These are phyloP conservation scores for Orius laevigatus DNA, from an alignment of 1,140 invertebrate genomes.

Conservation along the genomic window DNA sequence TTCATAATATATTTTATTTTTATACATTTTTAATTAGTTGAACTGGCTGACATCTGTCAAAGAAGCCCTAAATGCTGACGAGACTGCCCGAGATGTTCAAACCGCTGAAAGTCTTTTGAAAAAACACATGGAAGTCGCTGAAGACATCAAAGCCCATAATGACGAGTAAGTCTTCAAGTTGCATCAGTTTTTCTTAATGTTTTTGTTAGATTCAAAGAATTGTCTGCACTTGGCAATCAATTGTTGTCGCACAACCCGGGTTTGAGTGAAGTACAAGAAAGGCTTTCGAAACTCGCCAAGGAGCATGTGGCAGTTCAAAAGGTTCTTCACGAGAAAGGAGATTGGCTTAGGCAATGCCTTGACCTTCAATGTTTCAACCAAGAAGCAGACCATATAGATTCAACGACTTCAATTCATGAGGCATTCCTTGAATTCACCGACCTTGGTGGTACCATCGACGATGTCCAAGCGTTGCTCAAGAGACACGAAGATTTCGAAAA, in stretches of 20 bases:
- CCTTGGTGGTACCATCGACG: slow-evolving; percentile 78
- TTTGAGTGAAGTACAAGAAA: slow-evolving; percentile 49
- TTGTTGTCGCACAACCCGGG: slow-evolving; percentile 50
- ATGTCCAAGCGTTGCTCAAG: slow-evolving; percentile 85
- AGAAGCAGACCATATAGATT: slow-evolving; percentile 94
- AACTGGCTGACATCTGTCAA: slow-evolving; percentile 65
- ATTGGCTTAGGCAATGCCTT: slow-evolving; percentile 66
- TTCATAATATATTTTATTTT: slow-evolving; percentile 10
- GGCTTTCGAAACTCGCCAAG: slow-evolving; percentile 51
- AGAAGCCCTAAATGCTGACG: slow-evolving; percentile 64
- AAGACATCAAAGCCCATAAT: slow-evolving; percentile 81
- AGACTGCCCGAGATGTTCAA: slow-evolving; percentile 68
- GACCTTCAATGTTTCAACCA: slow-evolving; percentile 84
- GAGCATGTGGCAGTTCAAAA: slow-evolving; percentile 59
- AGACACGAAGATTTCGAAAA: slow-evolving; percentile 90
- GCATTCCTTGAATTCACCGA: slow-evolving; percentile 81
- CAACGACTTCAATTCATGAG: slow-evolving; percentile 82
- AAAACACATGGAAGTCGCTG: slow-evolving; percentile 75
- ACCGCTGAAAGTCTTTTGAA: slow-evolving; percentile 83
- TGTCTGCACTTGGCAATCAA: slow-evolving; percentile 58
- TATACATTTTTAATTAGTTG: slow-evolving; percentile 27
- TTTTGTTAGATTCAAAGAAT: slow-evolving; percentile 47
- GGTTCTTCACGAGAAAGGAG: slow-evolving; percentile 67
- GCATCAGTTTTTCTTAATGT: too few relatives aligned
- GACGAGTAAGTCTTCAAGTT: slow-evolving; percentile 47